Percentiles rank a stretch among this genome's conserved stretches.
Conservation (phyloP, 2,113 vertebrate species). For the Sphaerodactylus townsendi region DNA sequence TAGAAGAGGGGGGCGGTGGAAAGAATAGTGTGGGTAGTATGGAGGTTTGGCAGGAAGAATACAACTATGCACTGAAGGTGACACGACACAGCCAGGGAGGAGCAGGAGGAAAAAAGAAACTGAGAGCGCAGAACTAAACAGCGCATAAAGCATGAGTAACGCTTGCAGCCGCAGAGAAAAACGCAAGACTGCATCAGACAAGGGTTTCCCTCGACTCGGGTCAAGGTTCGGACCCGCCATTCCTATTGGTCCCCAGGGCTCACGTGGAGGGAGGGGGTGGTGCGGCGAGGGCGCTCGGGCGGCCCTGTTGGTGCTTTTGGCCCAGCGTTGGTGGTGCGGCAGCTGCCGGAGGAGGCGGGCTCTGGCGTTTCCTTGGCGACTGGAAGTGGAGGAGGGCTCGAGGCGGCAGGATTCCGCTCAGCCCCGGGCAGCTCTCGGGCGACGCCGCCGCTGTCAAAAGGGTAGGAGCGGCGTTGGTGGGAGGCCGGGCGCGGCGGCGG, state of each 20-base stretch:
- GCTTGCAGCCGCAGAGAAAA: neutral
- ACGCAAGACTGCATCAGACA: neutral
- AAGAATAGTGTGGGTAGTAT: too few species aligned
- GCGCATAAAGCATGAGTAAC: neutral
- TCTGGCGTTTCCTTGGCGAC: constrained; percentile 9
- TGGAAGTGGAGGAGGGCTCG: neutral
- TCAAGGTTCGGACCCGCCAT: neutral
- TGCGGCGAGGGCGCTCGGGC: neutral
- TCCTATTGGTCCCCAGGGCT: neutral
- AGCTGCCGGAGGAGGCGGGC: constrained; percentile 2
- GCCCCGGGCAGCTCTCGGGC: neutral
- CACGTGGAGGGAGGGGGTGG: neutral
- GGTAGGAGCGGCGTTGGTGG: neutral
- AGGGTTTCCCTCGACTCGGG: neutral
- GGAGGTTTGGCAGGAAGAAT: neutral
- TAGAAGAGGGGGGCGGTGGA: neutral
- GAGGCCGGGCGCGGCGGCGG: neutral
- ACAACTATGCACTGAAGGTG: too few species aligned
- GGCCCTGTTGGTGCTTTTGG: neutral
- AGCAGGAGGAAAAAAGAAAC: neutral
- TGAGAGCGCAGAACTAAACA: neutral
- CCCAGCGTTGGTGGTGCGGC: neutral
- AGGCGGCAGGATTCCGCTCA: neutral
- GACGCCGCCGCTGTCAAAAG: neutral
- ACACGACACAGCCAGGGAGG: neutral